A percentile compares a stretch with the other conserved stretches of the same genome.
Evolutionary conservation across 2,797 vertebrate genomes (phyloP).

Genomic region (Leptodactylus fallax): DNA sequence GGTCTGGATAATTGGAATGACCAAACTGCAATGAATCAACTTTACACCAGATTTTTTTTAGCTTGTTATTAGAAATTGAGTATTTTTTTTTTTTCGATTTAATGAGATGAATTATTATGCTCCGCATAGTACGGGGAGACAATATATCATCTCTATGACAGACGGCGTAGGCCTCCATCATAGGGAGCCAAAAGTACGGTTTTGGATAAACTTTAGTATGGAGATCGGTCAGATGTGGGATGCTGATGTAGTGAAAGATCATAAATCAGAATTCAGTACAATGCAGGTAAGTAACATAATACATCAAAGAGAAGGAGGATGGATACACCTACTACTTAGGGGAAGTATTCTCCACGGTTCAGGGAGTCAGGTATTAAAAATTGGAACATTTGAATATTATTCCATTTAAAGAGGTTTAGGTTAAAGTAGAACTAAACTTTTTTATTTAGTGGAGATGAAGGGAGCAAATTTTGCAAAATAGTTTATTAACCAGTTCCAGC

Average conservation of each 20-base stretch:
- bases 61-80: conserved; percentile 51
- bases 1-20: conserved; percentile 60
- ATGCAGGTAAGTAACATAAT: conserved; percentile 9
- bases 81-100: conserved; percentile 44
- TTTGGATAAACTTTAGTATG: conserved; percentile 28
- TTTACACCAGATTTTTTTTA: conserved; percentile 34
- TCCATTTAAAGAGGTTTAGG: neutral
- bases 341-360: neutral
- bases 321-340: neutral
- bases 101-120: conserved; percentile 52
- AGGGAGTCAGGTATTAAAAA: neutral
- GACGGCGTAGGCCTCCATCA: neutral
- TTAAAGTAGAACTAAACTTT: neutral
- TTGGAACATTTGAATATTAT: neutral
- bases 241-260: neutral
- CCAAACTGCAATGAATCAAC: conserved; percentile 59
- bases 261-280: conserved; percentile 32
- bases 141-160: conserved; percentile 38
- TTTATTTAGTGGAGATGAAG: too few species aligned
- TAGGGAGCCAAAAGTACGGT: neutral
- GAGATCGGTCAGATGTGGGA: conserved; percentile 7
- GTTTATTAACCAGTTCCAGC: too few species aligned
- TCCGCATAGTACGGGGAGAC: conserved; percentile 16
- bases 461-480: too few species aligned
- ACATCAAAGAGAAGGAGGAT: conserved; percentile 2